Conservation (phyloP, 2,113 vertebrate species). For the Rhynchomys soricoides region DNA sequence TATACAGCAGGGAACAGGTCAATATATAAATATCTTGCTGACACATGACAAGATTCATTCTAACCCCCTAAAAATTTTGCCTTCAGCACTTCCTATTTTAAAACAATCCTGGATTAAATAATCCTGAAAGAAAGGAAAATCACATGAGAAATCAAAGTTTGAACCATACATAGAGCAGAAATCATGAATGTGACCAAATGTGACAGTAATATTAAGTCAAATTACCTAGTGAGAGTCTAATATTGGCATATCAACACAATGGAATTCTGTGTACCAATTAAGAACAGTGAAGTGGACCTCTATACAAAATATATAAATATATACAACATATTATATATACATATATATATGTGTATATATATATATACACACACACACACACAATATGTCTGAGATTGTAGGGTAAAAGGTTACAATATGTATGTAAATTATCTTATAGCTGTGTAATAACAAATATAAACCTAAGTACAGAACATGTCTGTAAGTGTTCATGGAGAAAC, state of each 20-base stretch:
- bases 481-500: background rate
- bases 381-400: background rate
- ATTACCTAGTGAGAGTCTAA: slow-evolving; percentile 18
- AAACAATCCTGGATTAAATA: slow-evolving; percentile 15
- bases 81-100: slow-evolving; percentile 45
- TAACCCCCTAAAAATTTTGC: background rate
- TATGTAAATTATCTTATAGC: background rate
- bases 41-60: background rate
- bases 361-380: no score
- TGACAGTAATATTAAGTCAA: background rate
- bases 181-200: background rate
- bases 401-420: background rate
- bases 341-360: no score
- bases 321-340: no score
- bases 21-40: background rate
- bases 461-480: background rate
- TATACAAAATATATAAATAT: no score
- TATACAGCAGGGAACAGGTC: slow-evolving; percentile 41
- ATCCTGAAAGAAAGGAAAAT: slow-evolving; percentile 48
- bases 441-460: slow-evolving; percentile 1
- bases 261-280: background rate
- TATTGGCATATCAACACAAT: background rate
- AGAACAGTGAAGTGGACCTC: background rate
- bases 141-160: slow-evolving; percentile 6
- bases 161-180: slow-evolving; percentile 1